Evolutionary conservation across 2,797 vertebrate genomes (phyloP).

Genomic region (Gymnoscopelus microlampas): DNA sequence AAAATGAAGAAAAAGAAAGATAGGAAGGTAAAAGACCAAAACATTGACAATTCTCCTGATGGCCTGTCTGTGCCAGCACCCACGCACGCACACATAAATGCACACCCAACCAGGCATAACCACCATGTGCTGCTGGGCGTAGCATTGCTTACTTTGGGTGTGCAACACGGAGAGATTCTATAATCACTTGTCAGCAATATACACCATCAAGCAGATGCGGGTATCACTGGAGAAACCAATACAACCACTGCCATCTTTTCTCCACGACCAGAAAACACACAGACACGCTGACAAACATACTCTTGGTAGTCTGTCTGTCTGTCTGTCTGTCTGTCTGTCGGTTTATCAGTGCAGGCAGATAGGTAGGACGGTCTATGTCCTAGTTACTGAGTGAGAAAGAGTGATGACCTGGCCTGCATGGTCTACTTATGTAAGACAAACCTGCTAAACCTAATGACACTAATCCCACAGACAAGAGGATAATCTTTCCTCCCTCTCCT

Average conservation of each 20-base stretch:
- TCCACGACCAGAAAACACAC: constrained; percentile 20
- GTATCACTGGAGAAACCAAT: constrained; percentile 22
- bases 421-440: constrained; percentile 72
- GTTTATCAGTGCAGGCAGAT: no score
- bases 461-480: constrained; percentile 77
- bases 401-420: constrained; percentile 64
- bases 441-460: constrained; percentile 74
- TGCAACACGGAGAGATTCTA: constrained; percentile 33
- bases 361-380: background rate
- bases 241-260: constrained; percentile 5
- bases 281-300: constrained; percentile 18
- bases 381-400: constrained; percentile 34
- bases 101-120: constrained; percentile 25
- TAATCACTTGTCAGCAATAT: constrained; percentile 33
- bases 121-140: constrained; percentile 11
- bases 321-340: constrained; percentile 8
- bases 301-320: constrained; percentile 5
- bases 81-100: constrained; percentile 10
- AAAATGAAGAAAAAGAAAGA: no score
- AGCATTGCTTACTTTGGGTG: constrained; percentile 40
- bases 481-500: constrained; percentile 59
- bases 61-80: no score
- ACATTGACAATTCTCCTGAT: no score
- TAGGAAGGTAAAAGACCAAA: no score
- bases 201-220: constrained; percentile 6